These are phyloP conservation scores for Hemithea aestivaria DNA, from an alignment of 2,888 invertebrate genomes.

Conservation along the genomic window DNA sequence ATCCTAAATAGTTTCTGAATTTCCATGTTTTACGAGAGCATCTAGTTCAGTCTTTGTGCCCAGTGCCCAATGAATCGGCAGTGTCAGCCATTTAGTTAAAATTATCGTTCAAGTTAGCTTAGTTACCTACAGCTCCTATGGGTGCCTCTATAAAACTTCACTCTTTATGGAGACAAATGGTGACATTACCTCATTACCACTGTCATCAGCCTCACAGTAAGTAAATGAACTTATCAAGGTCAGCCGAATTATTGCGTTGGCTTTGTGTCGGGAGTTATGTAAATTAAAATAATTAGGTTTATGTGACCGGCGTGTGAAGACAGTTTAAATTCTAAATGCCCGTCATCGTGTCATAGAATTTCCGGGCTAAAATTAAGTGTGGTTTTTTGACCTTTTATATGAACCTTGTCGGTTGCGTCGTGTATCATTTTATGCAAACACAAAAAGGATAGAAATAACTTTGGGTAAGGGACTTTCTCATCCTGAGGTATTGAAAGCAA, in stretches of 20 bases:
- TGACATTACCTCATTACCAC: constrained; percentile 36
- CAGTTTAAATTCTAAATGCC: constrained; percentile 9
- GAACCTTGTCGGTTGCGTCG: constrained; percentile 15
- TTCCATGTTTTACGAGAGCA: constrained; percentile 1
- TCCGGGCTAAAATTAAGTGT: constrained; percentile 9
- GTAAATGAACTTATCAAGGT: constrained; percentile 57
- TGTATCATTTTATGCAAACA: constrained; percentile 1
- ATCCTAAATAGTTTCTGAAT: constrained; percentile 2
- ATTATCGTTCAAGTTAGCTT: constrained; percentile 28
- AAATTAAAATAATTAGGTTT: constrained; percentile 50
- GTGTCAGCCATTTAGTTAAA: constrained; percentile 18
- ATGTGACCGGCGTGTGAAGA: constrained; percentile 32
- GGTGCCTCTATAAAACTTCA: constrained; percentile 26
- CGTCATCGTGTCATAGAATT: too few species aligned
- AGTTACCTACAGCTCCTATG: constrained; percentile 13
- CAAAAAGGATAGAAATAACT: too few species aligned
- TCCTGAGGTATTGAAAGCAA: constrained; percentile 9
- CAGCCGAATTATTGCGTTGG: constrained; percentile 39
- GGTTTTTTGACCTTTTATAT: constrained; percentile 1
- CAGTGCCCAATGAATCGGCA: constrained; percentile 3
- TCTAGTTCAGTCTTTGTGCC: constrained; percentile 1
- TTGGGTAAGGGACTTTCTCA: too few species aligned
- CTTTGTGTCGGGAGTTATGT: constrained; percentile 41
- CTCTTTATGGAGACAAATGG: constrained; percentile 29
- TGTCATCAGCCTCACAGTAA: constrained; percentile 28